phyloP scores from a whole-genome alignment of 2,797 vertebrate species.

The Chelon auratus region DNA sequence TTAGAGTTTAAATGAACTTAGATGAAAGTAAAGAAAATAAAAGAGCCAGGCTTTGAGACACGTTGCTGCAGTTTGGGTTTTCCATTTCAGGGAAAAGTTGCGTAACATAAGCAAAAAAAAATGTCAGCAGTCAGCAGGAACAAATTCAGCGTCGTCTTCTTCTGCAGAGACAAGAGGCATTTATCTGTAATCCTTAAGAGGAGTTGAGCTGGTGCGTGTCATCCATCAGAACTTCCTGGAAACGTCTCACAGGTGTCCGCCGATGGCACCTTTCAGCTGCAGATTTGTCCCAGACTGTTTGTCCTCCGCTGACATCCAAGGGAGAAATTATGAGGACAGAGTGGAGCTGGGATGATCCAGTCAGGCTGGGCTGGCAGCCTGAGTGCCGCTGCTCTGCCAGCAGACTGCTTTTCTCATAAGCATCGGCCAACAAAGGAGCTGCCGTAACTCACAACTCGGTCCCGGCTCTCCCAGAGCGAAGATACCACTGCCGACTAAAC shows the following conservation, averaged over 20 bases:
- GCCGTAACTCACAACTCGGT: constrained; percentile 13
- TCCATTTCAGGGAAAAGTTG: too few relatives aligned
- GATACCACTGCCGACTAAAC: constrained; percentile 23
- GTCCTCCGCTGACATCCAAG: constrained; percentile 46
- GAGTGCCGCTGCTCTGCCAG: constrained; percentile 34
- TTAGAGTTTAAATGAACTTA: too few relatives aligned
- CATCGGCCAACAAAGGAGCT: constrained; percentile 17
- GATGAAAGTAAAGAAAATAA: too few relatives aligned
- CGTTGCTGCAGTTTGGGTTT: too few relatives aligned
- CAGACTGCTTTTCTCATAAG: constrained; percentile 35
- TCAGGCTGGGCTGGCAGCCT: constrained; percentile 1
- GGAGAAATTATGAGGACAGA: constrained; percentile 45
- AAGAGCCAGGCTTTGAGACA: too few relatives aligned
- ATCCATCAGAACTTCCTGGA: constrained; percentile 57
- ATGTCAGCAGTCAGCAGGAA: too few relatives aligned
- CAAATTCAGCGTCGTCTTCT: background rate
- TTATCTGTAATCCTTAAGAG: constrained; percentile 17
- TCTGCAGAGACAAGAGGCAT: constrained; percentile 11
- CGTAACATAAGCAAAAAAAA: too few relatives aligned
- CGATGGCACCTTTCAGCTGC: constrained; percentile 8
- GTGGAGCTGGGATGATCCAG: constrained; percentile 21
- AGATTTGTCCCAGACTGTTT: constrained; percentile 48
- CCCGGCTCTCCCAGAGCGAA: constrained; percentile 28
- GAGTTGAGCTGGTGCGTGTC: background rate
- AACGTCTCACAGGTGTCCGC: constrained; percentile 16